Evolutionary conservation across 2,113 vertebrate species (phyloP).

Genomic region (Lepus europaeus): DNA sequence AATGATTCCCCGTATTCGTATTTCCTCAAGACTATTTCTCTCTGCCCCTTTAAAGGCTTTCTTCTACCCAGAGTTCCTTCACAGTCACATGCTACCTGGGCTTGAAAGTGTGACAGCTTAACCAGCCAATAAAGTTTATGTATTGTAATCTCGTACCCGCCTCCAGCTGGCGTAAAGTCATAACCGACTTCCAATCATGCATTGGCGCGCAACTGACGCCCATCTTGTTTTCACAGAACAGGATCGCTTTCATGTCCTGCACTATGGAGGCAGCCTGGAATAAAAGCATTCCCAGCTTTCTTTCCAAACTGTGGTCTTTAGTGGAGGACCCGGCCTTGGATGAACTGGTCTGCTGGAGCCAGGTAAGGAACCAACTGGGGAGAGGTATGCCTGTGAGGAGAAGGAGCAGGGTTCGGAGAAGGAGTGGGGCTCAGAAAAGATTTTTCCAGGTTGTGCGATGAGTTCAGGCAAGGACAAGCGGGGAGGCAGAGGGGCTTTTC

Average conservation of each 20-base stretch:
- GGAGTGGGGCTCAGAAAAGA: neutral
- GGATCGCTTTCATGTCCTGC: too few species aligned
- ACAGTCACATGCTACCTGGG: neutral
- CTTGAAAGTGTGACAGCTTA: neutral
- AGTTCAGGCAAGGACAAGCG: neutral
- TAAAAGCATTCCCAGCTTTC: neutral
- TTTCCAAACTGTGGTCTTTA: neutral
- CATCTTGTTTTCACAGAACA: neutral
- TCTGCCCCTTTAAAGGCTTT: neutral
- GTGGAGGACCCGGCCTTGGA: neutral
- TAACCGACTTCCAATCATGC: neutral
- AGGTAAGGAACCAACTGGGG: conserved; percentile 28
- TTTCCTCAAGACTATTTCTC: neutral
- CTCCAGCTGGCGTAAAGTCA: neutral
- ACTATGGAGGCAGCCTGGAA: neutral
- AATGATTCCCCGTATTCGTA: neutral
- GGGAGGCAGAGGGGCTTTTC: neutral
- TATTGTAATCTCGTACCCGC: neutral
- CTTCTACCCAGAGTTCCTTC: neutral
- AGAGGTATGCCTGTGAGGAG: neutral
- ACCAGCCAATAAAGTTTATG: neutral
- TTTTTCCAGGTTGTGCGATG: neutral
- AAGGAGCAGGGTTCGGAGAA: neutral
- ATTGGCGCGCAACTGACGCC: too few species aligned
- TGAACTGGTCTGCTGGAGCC: conserved; percentile 16